Evolutionary conservation across 2,888 invertebrate species (phyloP).

Genomic region (Leucoma salicis): DNA sequence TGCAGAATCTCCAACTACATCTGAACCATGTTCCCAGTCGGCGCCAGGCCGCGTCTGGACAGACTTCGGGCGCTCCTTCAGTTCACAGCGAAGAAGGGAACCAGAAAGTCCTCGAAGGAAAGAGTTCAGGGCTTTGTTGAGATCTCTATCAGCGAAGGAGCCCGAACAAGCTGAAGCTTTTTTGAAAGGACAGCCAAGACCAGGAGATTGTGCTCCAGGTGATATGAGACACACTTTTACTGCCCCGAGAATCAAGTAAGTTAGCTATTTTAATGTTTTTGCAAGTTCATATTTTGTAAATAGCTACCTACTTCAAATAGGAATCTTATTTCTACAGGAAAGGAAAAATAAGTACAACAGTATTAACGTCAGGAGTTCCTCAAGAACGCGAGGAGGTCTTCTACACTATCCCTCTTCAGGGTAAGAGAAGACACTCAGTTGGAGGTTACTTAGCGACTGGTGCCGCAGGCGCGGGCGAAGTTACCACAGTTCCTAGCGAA

Average conservation of each 20-base stretch:
- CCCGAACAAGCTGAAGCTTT: slow-evolving; percentile 85
- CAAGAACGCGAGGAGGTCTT: slow-evolving; percentile 84
- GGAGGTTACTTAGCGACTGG: slow-evolving; percentile 84
- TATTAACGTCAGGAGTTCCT: slow-evolving; percentile 59
- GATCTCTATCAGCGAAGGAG: slow-evolving; percentile 85
- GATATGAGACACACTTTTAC: slow-evolving; percentile 75
- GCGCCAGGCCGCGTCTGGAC: slow-evolving; percentile 85
- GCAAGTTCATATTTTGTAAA: background rate
- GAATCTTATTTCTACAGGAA: slow-evolving; percentile 47
- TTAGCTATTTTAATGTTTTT: background rate
- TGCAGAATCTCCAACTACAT: slow-evolving; percentile 51
- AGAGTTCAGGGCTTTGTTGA: slow-evolving; percentile 82
- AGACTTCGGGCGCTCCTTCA: slow-evolving; percentile 57
- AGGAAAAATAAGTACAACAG: slow-evolving; percentile 67
- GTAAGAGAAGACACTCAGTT: slow-evolving; percentile 84
- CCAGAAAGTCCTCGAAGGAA: slow-evolving; percentile 73
- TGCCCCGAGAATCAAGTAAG: slow-evolving; percentile 73
- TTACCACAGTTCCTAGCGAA: slow-evolving; percentile 76
- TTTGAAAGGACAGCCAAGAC: slow-evolving; percentile 85
- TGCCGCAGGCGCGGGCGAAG: slow-evolving; percentile 59
- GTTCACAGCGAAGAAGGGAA: slow-evolving; percentile 63
- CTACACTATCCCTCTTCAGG: slow-evolving; percentile 77
- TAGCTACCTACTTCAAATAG: background rate
- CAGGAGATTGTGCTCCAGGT: slow-evolving; percentile 85
- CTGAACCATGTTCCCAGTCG: slow-evolving; percentile 84